Percentiles rank a stretch among this genome's conserved stretches.
Evolutionary conservation across 1,140 invertebrate genomes (phyloP).

Genomic region (Zaprionus camerounensis): DNA sequence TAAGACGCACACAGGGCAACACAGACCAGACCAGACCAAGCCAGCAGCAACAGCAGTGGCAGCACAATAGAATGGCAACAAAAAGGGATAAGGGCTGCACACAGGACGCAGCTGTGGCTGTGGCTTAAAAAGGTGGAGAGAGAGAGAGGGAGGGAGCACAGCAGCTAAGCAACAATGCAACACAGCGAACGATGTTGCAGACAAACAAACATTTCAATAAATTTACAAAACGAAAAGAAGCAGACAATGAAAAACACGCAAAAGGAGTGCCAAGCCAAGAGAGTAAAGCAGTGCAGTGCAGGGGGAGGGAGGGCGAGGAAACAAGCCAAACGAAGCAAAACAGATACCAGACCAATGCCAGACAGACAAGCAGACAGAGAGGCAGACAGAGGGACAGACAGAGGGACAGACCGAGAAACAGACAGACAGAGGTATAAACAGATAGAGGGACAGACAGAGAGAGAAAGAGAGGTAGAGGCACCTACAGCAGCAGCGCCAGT

Average conservation of each 20-base stretch:
- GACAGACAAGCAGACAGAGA: constrained; percentile 33
- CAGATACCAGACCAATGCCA: constrained; percentile 53
- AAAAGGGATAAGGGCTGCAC: constrained; percentile 6
- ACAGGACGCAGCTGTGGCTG: constrained; percentile 45
- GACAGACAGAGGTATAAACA: background rate
- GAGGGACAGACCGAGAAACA: background rate
- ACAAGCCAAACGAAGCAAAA: constrained; percentile 36
- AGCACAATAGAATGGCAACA: constrained; percentile 52
- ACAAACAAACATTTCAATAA: constrained; percentile 83
- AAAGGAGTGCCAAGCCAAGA: constrained; percentile 67
- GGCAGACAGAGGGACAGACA: constrained; percentile 14
- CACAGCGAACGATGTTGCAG: constrained; percentile 48
- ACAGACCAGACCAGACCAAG: background rate
- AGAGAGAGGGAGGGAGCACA: constrained; percentile 1
- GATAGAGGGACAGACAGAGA: background rate
- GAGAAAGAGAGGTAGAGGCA: background rate
- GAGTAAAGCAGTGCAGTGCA: background rate
- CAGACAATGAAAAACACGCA: constrained; percentile 71
- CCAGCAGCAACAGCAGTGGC: constrained; percentile 19
- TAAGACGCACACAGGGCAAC: background rate
- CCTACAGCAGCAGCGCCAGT: too few relatives aligned
- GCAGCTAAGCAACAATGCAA: constrained; percentile 55
- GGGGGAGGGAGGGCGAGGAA: background rate
- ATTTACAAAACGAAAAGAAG: constrained; percentile 54
- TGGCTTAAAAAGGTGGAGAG: background rate